Conservation (phyloP, 2,888 invertebrate species). For the Capitulum mitella region DNA sequence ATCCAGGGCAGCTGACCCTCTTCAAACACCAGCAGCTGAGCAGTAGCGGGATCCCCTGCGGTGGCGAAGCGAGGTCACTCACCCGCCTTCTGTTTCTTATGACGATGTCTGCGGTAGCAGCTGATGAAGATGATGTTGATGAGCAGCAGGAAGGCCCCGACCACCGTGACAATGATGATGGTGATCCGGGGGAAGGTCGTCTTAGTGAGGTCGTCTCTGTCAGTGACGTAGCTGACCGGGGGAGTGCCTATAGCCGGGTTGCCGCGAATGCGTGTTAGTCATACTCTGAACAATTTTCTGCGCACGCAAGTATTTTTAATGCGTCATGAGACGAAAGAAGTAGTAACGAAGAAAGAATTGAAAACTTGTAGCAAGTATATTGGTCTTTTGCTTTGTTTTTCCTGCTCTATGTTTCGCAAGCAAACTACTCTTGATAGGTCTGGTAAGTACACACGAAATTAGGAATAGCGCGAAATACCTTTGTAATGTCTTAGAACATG, state of each 20-base stretch:
- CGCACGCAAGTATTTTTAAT: too few species aligned
- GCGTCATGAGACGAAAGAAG: too few species aligned
- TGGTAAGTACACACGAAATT: too few species aligned
- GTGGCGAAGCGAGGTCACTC: neutral
- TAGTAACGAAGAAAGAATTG: too few species aligned
- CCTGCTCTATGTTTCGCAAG: too few species aligned
- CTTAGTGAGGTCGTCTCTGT: neutral
- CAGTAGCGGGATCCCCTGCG: neutral
- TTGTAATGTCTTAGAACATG: too few species aligned
- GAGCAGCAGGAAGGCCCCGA: slow-evolving; percentile 60
- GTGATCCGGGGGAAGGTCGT: slow-evolving; percentile 55
- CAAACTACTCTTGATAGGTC: too few species aligned
- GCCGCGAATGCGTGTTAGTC: too few species aligned
- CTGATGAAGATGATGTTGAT: slow-evolving; percentile 73
- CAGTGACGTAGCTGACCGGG: slow-evolving; percentile 14
- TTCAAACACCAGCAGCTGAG: slow-evolving; percentile 48
- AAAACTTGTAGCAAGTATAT: too few species aligned
- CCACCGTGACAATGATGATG: neutral
- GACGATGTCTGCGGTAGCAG: slow-evolving; percentile 68
- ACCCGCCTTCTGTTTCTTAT: slow-evolving; percentile 41
- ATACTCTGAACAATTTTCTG: too few species aligned
- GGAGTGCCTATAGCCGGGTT: slow-evolving; percentile 1
- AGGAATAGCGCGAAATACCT: too few species aligned
- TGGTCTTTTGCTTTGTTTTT: too few species aligned
- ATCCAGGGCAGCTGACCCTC: slow-evolving; percentile 75